Evolutionary conservation across 1,140 invertebrate genomes (phyloP).

Genomic region (Anagrus nilaparvatae): DNA sequence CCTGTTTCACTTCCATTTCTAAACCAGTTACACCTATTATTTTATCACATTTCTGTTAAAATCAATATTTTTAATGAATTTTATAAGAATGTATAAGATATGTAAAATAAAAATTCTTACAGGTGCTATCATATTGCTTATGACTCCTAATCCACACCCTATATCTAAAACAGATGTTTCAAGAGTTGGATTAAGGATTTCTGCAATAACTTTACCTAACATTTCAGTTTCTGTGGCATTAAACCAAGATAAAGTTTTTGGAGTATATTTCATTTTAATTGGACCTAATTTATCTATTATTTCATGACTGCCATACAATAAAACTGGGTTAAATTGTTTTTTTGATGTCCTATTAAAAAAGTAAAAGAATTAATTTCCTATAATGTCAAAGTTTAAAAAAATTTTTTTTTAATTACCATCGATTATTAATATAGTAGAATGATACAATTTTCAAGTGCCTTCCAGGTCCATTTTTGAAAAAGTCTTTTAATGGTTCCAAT

Average conservation of each 20-base stretch:
- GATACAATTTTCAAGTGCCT: constrained; percentile 9
- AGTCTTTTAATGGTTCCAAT: not conserved
- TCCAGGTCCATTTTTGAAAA: constrained; percentile 7
- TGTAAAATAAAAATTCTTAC: constrained; percentile 4
- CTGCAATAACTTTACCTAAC: constrained; percentile 10
- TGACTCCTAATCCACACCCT: constrained; percentile 8
- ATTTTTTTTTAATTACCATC: not conserved
- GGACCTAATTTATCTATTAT: constrained; percentile 15
- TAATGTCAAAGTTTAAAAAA: not conserved
- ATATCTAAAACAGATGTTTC: constrained; percentile 12
- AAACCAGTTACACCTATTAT: constrained; percentile 10
- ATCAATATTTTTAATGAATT: constrained; percentile 1
- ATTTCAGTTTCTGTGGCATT: constrained; percentile 10
- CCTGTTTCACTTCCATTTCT: constrained; percentile 5
- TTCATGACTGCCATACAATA: not conserved
- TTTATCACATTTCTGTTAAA: constrained; percentile 13
- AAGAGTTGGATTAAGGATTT: constrained; percentile 1
- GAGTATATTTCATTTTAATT: constrained; percentile 8
- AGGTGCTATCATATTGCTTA: constrained; percentile 10
- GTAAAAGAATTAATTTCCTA: not conserved
- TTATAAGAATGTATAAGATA: not conserved
- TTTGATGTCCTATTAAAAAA: constrained; percentile 9
- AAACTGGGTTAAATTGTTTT: constrained; percentile 1
- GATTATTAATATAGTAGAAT: constrained; percentile 8
- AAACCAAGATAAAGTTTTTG: constrained; percentile 7